Evolutionary conservation across 2,888 invertebrate species (phyloP).

Genomic region (Protophormia terraenovae): DNA sequence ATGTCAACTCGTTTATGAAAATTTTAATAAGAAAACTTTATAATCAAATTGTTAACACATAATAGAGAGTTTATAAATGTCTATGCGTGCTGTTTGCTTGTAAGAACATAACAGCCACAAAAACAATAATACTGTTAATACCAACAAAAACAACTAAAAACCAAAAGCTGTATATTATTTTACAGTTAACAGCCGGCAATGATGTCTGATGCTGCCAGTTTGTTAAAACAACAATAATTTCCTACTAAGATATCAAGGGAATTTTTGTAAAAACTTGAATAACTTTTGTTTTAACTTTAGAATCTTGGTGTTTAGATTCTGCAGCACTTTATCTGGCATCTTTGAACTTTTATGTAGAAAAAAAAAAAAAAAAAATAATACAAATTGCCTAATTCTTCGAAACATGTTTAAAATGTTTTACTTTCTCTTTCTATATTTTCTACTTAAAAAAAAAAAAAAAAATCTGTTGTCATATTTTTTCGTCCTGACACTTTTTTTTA

Average conservation of each 20-base stretch:
- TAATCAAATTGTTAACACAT: constrained; percentile 45
- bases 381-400: constrained; percentile 18
- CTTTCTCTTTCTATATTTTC: neutral
- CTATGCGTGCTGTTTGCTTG: neutral
- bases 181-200: neutral
- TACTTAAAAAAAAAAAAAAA: neutral
- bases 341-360: too few species aligned
- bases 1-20: neutral
- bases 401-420: constrained; percentile 12
- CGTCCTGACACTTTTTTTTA: neutral
- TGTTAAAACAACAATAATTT: neutral
- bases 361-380: neutral
- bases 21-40: constrained; percentile 60
- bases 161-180: neutral
- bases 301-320: too few species aligned
- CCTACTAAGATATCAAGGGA: too few species aligned
- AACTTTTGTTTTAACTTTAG: too few species aligned
- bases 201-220: neutral
- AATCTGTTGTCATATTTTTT: neutral
- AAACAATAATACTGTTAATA: neutral
- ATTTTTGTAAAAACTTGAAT: too few species aligned
- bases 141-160: neutral
- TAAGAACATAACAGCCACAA: neutral
- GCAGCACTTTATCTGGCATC: neutral
- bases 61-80: neutral